phyloP scores from a whole-genome alignment of 1,140 invertebrate species.

The Caenorhabditis tropicalis region DNA sequence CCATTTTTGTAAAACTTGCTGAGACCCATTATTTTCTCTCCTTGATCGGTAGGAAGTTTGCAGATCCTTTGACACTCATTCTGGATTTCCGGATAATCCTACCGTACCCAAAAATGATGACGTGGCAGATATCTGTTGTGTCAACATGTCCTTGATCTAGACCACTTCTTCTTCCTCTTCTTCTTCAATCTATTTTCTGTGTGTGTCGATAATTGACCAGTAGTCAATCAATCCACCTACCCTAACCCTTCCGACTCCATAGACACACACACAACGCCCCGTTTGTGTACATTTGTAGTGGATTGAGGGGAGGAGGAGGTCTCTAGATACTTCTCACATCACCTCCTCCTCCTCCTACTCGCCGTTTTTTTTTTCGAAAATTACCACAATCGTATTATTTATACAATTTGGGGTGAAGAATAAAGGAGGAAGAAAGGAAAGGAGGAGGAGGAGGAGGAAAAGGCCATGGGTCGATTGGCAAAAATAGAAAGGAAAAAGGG shows the following conservation, averaged over 20 bases:
- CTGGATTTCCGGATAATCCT: no score
- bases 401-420: background rate
- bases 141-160: slow-evolving; percentile 3
- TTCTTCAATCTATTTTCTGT: background rate
- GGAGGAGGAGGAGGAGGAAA: background rate
- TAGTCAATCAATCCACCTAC: background rate
- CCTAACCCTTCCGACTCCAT: background rate
- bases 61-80: no score
- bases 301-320: background rate
- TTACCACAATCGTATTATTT: slow-evolving; percentile 41
- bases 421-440: background rate
- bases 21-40: no score
- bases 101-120: background rate
- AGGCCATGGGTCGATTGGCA: background rate
- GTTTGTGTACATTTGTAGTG: slow-evolving; percentile 12
- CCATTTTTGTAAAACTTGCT: no score
- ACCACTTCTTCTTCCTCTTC: background rate
- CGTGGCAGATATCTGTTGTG: background rate
- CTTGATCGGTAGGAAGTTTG: no score
- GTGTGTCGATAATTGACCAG: slow-evolving; percentile 28
- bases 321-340: background rate
- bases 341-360: background rate
- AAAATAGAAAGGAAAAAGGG: background rate
- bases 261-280: background rate
- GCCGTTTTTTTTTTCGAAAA: background rate